phyloP scores from a whole-genome alignment of 2,113 vertebrate genomes.

The Crotalus tigris region DNA sequence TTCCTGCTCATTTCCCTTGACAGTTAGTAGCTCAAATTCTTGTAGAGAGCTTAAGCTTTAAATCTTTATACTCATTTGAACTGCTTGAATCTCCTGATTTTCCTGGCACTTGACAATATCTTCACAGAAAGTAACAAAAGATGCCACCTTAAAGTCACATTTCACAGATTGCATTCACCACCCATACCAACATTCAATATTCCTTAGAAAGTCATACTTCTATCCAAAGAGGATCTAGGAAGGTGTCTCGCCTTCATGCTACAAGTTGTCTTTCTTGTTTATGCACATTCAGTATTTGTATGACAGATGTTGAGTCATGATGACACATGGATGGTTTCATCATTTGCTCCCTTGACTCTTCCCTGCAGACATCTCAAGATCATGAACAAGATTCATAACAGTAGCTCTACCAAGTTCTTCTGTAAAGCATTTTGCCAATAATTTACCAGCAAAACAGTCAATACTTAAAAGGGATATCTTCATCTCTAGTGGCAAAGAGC shows the following conservation, averaged over 20 bases:
- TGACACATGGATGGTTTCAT: neutral
- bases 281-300: neutral
- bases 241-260: neutral
- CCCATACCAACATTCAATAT: neutral
- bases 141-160: neutral
- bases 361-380: neutral
- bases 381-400: neutral
- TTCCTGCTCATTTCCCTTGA: neutral
- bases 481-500: neutral
- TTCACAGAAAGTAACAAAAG: neutral
- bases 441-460: neutral
- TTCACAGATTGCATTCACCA: neutral
- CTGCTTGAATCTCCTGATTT: neutral
- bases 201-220: neutral
- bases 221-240: neutral
- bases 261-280: neutral
- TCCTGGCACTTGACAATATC: neutral
- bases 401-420: neutral
- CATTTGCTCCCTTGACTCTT: neutral
- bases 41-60: neutral
- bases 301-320: neutral
- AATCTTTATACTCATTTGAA: neutral
- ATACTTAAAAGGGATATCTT: neutral
- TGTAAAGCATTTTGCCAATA: neutral
- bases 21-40: neutral